A percentile compares a stretch with the other conserved stretches of the same genome.
Evolutionary conservation across 2,888 invertebrate genomes (phyloP).

Genomic region (Reticulitermes lucifugus): DNA sequence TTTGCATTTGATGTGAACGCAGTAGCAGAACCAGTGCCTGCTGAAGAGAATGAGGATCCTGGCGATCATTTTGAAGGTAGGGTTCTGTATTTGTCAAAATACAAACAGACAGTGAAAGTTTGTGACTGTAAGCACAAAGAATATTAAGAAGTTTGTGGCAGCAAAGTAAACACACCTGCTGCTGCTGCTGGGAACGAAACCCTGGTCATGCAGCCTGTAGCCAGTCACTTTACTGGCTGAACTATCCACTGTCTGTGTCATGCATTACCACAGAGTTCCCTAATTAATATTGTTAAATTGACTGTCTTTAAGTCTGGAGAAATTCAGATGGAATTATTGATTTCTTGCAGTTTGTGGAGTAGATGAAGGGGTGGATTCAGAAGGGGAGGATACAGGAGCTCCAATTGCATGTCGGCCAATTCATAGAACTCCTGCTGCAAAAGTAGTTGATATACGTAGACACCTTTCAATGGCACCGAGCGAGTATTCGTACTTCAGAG

Average conservation of each 20-base stretch:
- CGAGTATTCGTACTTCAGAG: conserved; percentile 80
- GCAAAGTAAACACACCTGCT: too few species aligned
- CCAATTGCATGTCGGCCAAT: background rate
- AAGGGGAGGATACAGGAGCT: background rate
- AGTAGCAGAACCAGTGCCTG: conserved; percentile 58
- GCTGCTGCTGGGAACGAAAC: too few species aligned
- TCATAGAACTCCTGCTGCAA: conserved; percentile 12
- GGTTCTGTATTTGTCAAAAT: too few species aligned
- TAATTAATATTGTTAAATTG: background rate
- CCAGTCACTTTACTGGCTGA: too few species aligned
- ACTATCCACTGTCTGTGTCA: too few species aligned
- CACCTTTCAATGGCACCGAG: conserved; percentile 65
- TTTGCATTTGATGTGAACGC: conserved; percentile 73
- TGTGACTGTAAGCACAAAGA: too few species aligned
- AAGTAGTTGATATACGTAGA: conserved; percentile 71
- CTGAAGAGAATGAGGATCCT: background rate
- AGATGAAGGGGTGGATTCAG: conserved; percentile 27
- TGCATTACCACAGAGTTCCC: too few species aligned
- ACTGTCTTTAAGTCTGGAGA: background rate
- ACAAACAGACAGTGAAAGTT: too few species aligned
- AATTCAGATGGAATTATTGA: background rate
- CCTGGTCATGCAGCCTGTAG: too few species aligned
- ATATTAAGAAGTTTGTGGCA: too few species aligned
- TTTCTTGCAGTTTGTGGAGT: conserved; percentile 2
- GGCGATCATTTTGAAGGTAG: conserved; percentile 28